These are phyloP conservation scores for Pygathrix nemaeus DNA, from an alignment of 2,113 vertebrate species.

Conservation along the genomic window DNA sequence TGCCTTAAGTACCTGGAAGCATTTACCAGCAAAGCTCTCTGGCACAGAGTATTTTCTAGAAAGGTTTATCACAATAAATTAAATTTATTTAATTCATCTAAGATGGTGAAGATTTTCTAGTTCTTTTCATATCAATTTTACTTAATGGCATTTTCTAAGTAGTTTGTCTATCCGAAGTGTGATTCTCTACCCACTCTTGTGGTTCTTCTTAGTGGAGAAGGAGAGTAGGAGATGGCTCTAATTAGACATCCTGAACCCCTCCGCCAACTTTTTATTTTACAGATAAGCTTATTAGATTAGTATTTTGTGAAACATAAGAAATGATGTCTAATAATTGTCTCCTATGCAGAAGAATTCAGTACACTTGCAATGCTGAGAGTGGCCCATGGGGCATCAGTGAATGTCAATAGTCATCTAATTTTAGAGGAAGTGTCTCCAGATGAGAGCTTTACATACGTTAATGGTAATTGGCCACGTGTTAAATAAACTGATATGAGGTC, in stretches of 20 bases:
- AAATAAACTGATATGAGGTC: background rate
- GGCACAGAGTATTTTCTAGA: background rate
- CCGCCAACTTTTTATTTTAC: background rate
- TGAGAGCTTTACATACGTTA: background rate
- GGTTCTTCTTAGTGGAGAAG: background rate
- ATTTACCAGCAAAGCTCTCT: background rate
- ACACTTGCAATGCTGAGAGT: background rate
- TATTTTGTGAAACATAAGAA: background rate
- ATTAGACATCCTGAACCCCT: background rate
- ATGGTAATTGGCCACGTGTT: background rate
- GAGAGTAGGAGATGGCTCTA: background rate
- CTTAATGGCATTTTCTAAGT: background rate
- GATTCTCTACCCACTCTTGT: background rate
- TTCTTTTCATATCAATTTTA: background rate
- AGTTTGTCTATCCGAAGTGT: background rate
- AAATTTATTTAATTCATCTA: background rate
- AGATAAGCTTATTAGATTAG: background rate
- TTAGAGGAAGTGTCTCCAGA: background rate
- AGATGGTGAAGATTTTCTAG: background rate
- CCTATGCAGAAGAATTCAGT: background rate
- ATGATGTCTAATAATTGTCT: background rate
- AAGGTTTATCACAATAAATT: conserved; percentile 22
- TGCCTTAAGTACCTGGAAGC: background rate
- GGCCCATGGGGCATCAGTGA: background rate
- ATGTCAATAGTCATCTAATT: background rate